Evolutionary conservation across 53 echinoderm and acorn worm species (phyloP), one percentile per base, ranked within the genome.

Genomic region (Paelopatides confundens): DNA sequence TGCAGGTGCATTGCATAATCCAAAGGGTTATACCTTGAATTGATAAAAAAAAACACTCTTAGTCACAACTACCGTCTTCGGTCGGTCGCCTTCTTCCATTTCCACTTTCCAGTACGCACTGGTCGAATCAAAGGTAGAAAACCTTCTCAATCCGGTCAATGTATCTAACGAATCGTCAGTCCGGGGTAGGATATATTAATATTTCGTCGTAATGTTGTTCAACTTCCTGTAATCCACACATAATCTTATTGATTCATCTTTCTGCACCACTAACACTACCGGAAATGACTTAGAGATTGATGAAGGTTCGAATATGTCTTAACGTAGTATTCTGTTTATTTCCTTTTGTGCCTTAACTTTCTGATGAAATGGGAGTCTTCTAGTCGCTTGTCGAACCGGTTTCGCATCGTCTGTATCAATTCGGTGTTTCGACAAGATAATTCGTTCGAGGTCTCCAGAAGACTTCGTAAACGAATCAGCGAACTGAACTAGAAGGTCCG

Each of bases 381-480:
- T 77, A 0, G 92, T 51, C 3, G 70, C 12, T 54, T 89, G 89
- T 29, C 71, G 46, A 23, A 76, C 86, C 8, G 92, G 92, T 62
- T 54, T 82, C 5, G 86, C 85, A 21, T 65, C 46, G 3, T 89
- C 89, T 3, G 79, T 89, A 3, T 89, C 89, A 52, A 92, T 92
- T 26, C 11, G 43, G 43, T 43, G 43, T 11, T 43, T 43, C 43
- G 43, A 68, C 85, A 48, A 50, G 17, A 46, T 71, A 12, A 89
- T 89, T 29, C 54, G 38, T 5, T 89, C 89, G 14, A 92, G 62
- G 26, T 89, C 86, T 21, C 86, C 79, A 35, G 66, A 37, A 23
- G 51, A 31, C 40, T 29, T 62, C 0, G 89, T 79, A 71, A 92
- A 92, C 36, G 79, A 68, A 40, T 78, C 54, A 54, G 77, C 48